Percentiles rank a stretch among this genome's conserved stretches.
Conservation (phyloP, 2,888 invertebrate genomes). For the Homarus gammarus region DNA sequence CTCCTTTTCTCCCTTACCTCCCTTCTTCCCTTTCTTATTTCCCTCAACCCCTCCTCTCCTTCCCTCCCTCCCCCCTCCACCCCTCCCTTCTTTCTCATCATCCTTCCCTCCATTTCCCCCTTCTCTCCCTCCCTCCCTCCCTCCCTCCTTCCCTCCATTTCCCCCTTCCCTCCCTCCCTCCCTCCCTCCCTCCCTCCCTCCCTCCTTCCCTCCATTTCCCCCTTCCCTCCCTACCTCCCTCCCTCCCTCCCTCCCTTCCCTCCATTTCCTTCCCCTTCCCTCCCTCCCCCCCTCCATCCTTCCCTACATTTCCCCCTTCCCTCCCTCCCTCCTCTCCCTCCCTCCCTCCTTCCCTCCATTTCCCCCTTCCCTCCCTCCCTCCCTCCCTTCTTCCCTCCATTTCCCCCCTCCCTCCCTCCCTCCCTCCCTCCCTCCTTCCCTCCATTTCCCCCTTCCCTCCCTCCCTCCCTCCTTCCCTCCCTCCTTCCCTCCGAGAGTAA, state of each 20-base stretch:
- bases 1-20: too few relatives aligned
- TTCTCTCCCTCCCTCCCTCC: not conserved
- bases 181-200: not conserved
- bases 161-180: not conserved
- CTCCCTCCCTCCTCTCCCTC: too few relatives aligned
- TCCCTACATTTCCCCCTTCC: not conserved
- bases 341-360: too few relatives aligned
- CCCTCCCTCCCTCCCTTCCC: too few relatives aligned
- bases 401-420: not conserved
- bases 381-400: not conserved
- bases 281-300: not conserved
- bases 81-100: too few relatives aligned
- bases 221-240: not conserved
- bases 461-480: not conserved
- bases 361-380: too few relatives aligned
- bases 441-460: not conserved
- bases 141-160: not conserved
- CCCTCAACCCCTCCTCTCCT: too few relatives aligned
- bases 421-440: not conserved
- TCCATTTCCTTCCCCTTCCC: not conserved
- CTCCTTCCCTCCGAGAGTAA: not conserved
- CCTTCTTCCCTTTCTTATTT: not conserved
- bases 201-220: not conserved
- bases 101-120: not conserved
- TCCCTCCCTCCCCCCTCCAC: not conserved